Evolutionary conservation across 2,113 vertebrate species (phyloP), one percentile per base, ranked within the genome.

Genomic region (Spheniscus mendiculus): DNA sequence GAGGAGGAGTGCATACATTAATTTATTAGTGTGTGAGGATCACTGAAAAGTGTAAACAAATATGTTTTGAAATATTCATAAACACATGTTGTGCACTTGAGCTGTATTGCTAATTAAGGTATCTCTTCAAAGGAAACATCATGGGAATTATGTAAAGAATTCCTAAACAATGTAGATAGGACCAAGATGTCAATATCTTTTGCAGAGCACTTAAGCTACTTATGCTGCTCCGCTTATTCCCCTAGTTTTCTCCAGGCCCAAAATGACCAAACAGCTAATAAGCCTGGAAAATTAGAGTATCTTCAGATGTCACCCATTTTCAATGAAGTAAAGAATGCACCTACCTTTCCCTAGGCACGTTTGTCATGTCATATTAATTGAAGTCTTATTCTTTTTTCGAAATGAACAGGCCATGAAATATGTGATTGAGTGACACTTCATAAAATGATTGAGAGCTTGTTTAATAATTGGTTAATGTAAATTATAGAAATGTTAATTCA

Each of bases 61-160:
- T 83, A 40, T 47, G 61, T 83, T 95, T 95, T 87, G 73, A 85
- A 95, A 90, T 93, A 69, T 90, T 91, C 84, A 58, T 59, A 62
- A 96, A 92, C 72, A 67, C 67, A 53, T 69, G 44, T 90, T 93
- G 34, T 93, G 36, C 52, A 69, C 62, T 90, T 96, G 44, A 91
- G 62, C 59, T 90, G 19, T 91, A 21, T 82, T 91, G 58, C 73
- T 91, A 91, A 84, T 93, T 61, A 91, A 96, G 58, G 32, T 97
- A 12, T 88, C 58, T 72, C 25, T 70, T 94, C 53, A 86, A 80
- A 95, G 50, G 38, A 69, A 88, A 49, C n/a, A 55, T 65, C 11
- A 62, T 45, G 22, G 44, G 40, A 91, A 76, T 85, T 62, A 17
- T 3, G 3, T 83, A 38, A 91, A 89, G 30, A 70, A 72, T 83